These are phyloP conservation scores for Malurus melanocephalus DNA, from an alignment of 2,113 vertebrate genomes.

Conservation along the genomic window DNA sequence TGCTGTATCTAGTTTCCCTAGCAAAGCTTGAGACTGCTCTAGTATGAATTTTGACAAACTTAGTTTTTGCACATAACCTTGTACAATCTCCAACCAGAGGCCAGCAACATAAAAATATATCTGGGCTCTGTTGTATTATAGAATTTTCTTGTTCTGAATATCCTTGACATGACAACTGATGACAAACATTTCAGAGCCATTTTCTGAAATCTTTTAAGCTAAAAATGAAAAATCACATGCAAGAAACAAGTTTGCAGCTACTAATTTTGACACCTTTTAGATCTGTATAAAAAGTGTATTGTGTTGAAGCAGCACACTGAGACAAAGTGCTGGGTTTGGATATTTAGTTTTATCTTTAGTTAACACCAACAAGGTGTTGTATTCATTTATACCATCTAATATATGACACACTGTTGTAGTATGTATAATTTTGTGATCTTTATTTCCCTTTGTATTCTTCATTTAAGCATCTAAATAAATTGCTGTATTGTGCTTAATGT, in stretches of 20 bases:
- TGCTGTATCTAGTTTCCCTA: conserved; percentile 90
- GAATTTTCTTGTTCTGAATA: conserved; percentile 82
- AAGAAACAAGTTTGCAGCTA: conserved; percentile 80
- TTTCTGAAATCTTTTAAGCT: conserved; percentile 82
- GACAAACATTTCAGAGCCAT: conserved; percentile 77
- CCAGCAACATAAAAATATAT: conserved; percentile 77
- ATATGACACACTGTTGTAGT: conserved; percentile 88
- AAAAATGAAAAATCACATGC: conserved; percentile 75
- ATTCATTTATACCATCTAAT: conserved; percentile 85
- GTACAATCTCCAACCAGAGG: conserved; percentile 85
- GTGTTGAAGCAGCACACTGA: conserved; percentile 80
- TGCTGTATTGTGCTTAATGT: conserved; percentile 97
- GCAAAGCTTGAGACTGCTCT: conserved; percentile 90
- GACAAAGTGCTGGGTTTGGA: conserved; percentile 75
- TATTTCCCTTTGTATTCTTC: conserved; percentile 90
- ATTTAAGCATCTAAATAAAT: conserved; percentile 98
- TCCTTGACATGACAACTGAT: conserved; percentile 77
- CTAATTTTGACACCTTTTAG: conserved; percentile 84
- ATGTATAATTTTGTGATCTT: conserved; percentile 92
- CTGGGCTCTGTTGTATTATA: conserved; percentile 83
- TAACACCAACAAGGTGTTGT: conserved; percentile 77
- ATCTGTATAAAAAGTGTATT: conserved; percentile 84
- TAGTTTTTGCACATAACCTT: conserved; percentile 91
- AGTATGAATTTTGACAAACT: conserved; percentile 86
- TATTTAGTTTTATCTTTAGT: conserved; percentile 84